These are phyloP conservation scores for Mesocricetus auratus DNA, from an alignment of 2,113 vertebrate species.

Conservation along the genomic window DNA sequence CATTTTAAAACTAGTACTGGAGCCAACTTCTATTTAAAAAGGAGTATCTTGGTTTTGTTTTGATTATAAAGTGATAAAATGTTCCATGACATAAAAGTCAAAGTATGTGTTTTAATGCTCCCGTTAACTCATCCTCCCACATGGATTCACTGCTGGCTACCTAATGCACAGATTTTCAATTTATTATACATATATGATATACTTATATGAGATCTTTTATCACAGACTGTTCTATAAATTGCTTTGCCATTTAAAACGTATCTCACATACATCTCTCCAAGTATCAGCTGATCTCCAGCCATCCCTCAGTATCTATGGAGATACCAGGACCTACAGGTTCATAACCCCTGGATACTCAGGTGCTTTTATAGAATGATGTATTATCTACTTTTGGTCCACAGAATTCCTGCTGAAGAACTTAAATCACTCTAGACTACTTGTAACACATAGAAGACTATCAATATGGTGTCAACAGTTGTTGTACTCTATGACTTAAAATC, in stretches of 20 bases:
- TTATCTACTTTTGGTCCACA: background rate
- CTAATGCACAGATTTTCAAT: background rate
- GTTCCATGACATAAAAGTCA: slow-evolving; percentile 18
- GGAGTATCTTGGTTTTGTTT: slow-evolving; percentile 23
- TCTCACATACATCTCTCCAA: background rate
- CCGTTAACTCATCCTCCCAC: background rate
- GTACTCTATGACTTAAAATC: background rate
- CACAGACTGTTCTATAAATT: background rate
- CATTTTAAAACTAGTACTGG: background rate
- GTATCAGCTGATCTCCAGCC: no score
- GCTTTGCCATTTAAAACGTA: background rate
- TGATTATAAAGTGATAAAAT: slow-evolving; percentile 10
- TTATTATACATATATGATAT: background rate
- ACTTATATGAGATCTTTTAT: background rate
- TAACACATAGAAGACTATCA: background rate
- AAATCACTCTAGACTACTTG: background rate
- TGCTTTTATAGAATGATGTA: no score
- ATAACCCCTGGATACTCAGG: background rate
- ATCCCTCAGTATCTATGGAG: background rate
- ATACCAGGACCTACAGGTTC: background rate
- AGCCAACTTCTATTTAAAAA: background rate
- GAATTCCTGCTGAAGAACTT: background rate
- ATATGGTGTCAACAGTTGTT: background rate
- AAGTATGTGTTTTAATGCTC: background rate
- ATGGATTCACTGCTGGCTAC: background rate